Conservation (phyloP, 2,113 vertebrate genomes). For the Zosterops hypoxanthus region DNA sequence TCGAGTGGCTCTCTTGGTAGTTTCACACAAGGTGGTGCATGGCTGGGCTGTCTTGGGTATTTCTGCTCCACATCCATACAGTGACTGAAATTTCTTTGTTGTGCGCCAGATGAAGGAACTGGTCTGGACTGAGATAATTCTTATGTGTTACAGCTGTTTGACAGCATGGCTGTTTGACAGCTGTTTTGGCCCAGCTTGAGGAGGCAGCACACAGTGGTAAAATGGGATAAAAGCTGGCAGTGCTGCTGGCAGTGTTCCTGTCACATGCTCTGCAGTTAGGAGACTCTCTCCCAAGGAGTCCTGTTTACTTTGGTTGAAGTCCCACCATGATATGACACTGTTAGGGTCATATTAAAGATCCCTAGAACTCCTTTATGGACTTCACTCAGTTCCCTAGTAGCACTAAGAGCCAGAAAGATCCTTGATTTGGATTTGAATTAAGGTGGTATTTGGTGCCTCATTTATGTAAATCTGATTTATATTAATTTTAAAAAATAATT, state of each 20-base stretch:
- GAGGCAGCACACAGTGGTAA: background rate
- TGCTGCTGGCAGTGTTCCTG: background rate
- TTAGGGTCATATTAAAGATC: background rate
- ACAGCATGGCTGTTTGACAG: background rate
- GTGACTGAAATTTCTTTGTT: background rate
- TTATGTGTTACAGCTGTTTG: background rate
- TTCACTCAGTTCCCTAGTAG: background rate
- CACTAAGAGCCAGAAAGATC: background rate
- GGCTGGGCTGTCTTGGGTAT: background rate
- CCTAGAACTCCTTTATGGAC: background rate
- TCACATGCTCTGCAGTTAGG: rapidly evolving
- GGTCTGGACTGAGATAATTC: background rate
- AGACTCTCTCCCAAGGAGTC: background rate
- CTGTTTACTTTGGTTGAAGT: background rate
- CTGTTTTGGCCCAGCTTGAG: background rate
- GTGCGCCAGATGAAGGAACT: background rate
- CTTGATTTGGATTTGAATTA: background rate
- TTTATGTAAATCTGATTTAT: background rate
- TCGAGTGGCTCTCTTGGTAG: background rate
- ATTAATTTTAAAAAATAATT: background rate
- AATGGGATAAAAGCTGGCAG: background rate
- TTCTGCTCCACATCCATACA: background rate
- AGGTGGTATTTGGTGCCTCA: background rate
- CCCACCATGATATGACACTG: rapidly evolving
- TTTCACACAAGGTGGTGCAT: background rate